Evolutionary conservation across 2,888 invertebrate species (phyloP).

Genomic region (Plutella xylostella): DNA sequence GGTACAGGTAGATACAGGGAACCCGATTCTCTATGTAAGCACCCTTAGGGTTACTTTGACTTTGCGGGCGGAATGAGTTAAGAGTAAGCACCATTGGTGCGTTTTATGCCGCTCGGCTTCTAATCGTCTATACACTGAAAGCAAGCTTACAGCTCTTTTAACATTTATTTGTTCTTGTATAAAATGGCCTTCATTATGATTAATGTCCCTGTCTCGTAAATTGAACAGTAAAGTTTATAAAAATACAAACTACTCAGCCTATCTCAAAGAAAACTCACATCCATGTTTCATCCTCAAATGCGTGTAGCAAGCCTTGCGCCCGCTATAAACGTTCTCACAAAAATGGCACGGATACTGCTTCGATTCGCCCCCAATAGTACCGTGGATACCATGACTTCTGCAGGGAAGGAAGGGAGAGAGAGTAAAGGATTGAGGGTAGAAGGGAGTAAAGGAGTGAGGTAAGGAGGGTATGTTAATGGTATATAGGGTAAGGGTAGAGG

Average conservation of each 20-base stretch:
- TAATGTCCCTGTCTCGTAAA: too few relatives aligned
- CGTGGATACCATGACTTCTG: conserved; percentile 43
- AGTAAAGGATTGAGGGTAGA: not conserved
- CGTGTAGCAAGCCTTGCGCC: conserved; percentile 59
- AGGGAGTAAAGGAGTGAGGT: not conserved
- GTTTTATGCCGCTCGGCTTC: too few relatives aligned
- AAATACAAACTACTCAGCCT: not conserved
- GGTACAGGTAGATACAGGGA: too few relatives aligned
- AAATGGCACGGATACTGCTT: conserved; percentile 55
- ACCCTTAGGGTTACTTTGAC: too few relatives aligned
- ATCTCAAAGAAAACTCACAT: conserved; percentile 28
- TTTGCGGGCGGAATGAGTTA: too few relatives aligned
- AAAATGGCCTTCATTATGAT: too few relatives aligned
- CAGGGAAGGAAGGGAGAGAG: not conserved
- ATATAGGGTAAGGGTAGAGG: not conserved
- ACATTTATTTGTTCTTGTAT: too few relatives aligned
- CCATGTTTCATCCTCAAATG: conserved; percentile 61
- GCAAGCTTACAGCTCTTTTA: too few relatives aligned
- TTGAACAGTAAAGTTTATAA: too few relatives aligned
- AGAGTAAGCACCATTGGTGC: too few relatives aligned
- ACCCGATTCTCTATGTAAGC: too few relatives aligned
- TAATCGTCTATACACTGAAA: too few relatives aligned
- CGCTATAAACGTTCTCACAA: conserved; percentile 53
- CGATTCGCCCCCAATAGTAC: conserved; percentile 29
- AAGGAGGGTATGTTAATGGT: not conserved